Evolutionary conservation across 2,113 vertebrate species (phyloP).

Genomic region (Empidonax alnorum): DNA sequence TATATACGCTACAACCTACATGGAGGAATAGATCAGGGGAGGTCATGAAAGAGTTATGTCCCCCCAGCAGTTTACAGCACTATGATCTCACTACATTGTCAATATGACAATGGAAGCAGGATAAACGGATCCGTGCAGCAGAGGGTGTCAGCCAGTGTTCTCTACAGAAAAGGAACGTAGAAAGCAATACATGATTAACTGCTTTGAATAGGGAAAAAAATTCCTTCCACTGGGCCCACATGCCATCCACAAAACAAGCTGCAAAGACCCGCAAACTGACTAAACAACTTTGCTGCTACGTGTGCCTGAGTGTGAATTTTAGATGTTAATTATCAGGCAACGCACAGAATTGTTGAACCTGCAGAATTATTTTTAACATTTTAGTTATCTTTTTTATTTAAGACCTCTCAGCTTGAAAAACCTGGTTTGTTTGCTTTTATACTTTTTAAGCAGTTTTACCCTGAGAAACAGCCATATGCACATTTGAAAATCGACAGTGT

Average conservation of each 20-base stretch:
- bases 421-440: not conserved
- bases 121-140: not conserved
- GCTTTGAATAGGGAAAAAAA: constrained; percentile 34
- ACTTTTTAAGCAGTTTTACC: not conserved
- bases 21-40: not conserved
- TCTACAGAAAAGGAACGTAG: constrained; percentile 4
- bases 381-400: not conserved
- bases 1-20: not conserved
- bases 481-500: not conserved
- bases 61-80: not conserved
- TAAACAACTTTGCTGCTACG: not conserved
- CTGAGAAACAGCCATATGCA: not conserved
- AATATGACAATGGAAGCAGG: constrained; percentile 42
- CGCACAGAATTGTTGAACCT: not conserved
- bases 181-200: constrained; percentile 55
- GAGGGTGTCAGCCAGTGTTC: not conserved
- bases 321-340: not conserved
- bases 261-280: not conserved
- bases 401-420: not conserved
- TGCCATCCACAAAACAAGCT: not conserved
- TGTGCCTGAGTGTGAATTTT: not conserved
- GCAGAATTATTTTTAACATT: not conserved
- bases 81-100: constrained; percentile 57
- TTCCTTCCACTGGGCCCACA: not conserved
- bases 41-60: constrained; percentile 26